phyloP scores from a whole-genome alignment of 2,797 vertebrate species.

The Parotocinclus haroldoi region DNA sequence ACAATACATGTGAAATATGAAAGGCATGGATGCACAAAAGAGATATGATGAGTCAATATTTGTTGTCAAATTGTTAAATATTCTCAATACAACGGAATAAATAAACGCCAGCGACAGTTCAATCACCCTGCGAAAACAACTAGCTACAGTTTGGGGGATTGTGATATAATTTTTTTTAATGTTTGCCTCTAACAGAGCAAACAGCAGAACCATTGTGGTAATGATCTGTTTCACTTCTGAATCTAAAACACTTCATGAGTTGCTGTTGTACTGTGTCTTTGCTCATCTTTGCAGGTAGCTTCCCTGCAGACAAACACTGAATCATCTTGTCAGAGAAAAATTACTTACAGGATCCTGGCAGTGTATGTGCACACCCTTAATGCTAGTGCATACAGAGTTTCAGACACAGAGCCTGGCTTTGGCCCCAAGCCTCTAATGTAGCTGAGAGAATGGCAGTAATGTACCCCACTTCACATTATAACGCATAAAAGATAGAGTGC shows the following conservation, averaged over 20 bases:
- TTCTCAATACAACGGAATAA: not conserved
- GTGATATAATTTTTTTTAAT: conserved; percentile 4
- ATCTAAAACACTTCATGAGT: not conserved
- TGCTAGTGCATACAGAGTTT: not conserved
- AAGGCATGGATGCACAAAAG: not conserved
- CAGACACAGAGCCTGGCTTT: not conserved
- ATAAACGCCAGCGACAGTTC: not conserved
- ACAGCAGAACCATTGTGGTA: not conserved
- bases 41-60: not conserved
- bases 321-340: conserved; percentile 9
- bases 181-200: not conserved
- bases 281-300: conserved; percentile 3
- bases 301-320: conserved; percentile 9
- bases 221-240: not conserved
- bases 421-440: not conserved
- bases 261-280: not conserved
- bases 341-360: not conserved
- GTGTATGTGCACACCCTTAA: not conserved
- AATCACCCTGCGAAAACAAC: not conserved
- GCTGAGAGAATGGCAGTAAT: not conserved
- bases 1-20: no score
- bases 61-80: not conserved
- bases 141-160: not conserved
- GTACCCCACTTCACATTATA: no score
- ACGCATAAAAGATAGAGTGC: no score